phyloP scores from a whole-genome alignment of 2,113 vertebrate genomes.

The Anarrhichthys ocellatus region DNA sequence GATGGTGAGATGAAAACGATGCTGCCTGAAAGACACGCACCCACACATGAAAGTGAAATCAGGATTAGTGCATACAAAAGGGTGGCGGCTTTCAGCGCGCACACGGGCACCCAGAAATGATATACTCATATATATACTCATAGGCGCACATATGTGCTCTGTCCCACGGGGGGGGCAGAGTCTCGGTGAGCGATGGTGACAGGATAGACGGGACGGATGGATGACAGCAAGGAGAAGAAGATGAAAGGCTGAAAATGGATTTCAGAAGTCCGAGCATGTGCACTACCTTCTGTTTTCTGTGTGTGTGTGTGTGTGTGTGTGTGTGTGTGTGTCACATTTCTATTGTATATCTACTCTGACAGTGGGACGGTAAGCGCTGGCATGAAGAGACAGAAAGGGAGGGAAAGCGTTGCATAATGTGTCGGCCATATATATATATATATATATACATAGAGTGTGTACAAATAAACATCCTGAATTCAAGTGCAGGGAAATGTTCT shows the following conservation, averaged over 20 bases:
- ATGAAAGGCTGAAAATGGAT: slow-evolving; percentile 75
- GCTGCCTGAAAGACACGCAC: background rate
- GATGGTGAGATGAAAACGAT: slow-evolving; percentile 27
- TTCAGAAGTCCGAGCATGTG: slow-evolving; percentile 65
- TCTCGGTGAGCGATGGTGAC: slow-evolving; percentile 69
- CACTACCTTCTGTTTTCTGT: slow-evolving; percentile 38
- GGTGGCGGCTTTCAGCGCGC: background rate
- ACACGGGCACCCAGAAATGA: slow-evolving; percentile 7
- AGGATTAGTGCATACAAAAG: background rate
- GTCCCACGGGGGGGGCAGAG: slow-evolving; percentile 47
- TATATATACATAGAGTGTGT: background rate
- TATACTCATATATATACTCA: slow-evolving; percentile 58
- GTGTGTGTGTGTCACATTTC: background rate
- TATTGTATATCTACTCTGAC: slow-evolving; percentile 17
- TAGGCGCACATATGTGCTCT: slow-evolving; percentile 40
- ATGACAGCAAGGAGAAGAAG: slow-evolving; percentile 68
- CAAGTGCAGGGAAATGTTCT: background rate
- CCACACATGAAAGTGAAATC: background rate
- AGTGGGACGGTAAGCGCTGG: slow-evolving; percentile 7
- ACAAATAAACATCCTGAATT: background rate
- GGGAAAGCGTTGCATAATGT: background rate
- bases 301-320: slow-evolving; percentile 18
- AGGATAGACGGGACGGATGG: slow-evolving; percentile 70
- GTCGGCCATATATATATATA: background rate
- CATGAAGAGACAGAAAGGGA: slow-evolving; percentile 20